These are phyloP conservation scores for Oncorhynchus masou DNA, from an alignment of 2,113 vertebrate genomes.

Conservation along the genomic window DNA sequence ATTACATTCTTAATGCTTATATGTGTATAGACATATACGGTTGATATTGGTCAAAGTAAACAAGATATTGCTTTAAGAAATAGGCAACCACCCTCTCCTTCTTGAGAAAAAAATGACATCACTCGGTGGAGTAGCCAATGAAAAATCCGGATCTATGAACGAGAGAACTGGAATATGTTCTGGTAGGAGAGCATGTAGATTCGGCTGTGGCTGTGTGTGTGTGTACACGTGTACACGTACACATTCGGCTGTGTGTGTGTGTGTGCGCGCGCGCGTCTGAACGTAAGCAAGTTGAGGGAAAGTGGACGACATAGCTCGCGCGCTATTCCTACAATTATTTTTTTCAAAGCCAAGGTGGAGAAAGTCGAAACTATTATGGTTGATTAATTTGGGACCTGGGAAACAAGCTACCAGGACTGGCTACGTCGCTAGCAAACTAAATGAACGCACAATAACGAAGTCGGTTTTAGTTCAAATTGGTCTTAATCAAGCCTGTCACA, in stretches of 20 bases:
- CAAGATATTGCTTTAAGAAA: conserved; percentile 65
- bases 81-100: conserved; percentile 35
- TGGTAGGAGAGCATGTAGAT: conserved; percentile 26
- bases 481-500: conserved; percentile 36
- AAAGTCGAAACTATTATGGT: neutral
- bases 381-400: neutral
- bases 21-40: no score
- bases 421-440: conserved; percentile 30
- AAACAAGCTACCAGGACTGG: neutral
- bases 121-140: conserved; percentile 59
- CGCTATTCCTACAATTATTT: neutral
- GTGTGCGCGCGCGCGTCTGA: conserved; percentile 29
- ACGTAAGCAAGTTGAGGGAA: conserved; percentile 45
- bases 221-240: conserved; percentile 5
- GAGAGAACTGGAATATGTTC: conserved; percentile 38
- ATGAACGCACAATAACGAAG: conserved; percentile 46
- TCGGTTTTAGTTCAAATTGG: conserved; percentile 13
- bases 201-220: conserved; percentile 33
- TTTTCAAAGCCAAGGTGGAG: neutral
- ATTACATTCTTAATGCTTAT: no score
- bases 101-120: conserved; percentile 53
- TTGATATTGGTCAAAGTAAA: conserved; percentile 26
- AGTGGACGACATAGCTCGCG: neutral
- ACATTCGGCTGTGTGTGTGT: conserved; percentile 30
- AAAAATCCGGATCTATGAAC: conserved; percentile 34